phyloP scores from a whole-genome alignment of 2,113 vertebrate species.

The Platysternon megacephalum region DNA sequence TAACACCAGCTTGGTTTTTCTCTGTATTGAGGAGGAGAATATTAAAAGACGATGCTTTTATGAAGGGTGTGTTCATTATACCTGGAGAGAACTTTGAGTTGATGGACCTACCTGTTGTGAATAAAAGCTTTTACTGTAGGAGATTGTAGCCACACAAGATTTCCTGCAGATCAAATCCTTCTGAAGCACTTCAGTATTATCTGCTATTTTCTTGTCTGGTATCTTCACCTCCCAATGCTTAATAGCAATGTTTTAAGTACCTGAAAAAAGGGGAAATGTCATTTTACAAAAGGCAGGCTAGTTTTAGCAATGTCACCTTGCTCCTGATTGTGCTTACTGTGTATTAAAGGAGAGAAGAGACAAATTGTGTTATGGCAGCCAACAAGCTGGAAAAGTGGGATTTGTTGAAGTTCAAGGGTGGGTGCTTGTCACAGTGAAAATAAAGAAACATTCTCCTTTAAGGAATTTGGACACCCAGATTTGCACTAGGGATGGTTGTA shows the following conservation, averaged over 20 bases:
- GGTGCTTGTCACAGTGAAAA: background rate
- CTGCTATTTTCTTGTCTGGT: slow-evolving; percentile 60
- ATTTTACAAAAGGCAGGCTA: slow-evolving; percentile 51
- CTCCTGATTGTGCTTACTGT: background rate
- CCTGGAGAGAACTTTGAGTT: background rate
- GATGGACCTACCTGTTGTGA: slow-evolving; percentile 34
- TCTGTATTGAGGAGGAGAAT: background rate
- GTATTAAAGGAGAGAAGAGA: slow-evolving; percentile 29
- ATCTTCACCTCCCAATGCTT: slow-evolving; percentile 63
- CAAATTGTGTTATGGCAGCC: background rate
- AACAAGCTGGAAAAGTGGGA: background rate
- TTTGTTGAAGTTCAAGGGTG: background rate
- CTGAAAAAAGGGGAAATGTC: slow-evolving; percentile 7
- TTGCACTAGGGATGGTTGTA: background rate
- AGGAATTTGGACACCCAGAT: accelerated
- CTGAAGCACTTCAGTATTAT: slow-evolving; percentile 43
- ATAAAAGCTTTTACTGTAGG: slow-evolving; percentile 49
- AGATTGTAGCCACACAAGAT: background rate
- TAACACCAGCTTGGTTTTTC: background rate
- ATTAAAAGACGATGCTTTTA: background rate
- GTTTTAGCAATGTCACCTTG: slow-evolving; percentile 71
- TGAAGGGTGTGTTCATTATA: slow-evolving; percentile 18
- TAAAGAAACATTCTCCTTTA: background rate
- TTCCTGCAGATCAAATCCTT: slow-evolving; percentile 37
- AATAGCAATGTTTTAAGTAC: slow-evolving; percentile 69